Evolutionary conservation across 2,113 vertebrate species (phyloP).

Genomic region (Cottus gobio): DNA sequence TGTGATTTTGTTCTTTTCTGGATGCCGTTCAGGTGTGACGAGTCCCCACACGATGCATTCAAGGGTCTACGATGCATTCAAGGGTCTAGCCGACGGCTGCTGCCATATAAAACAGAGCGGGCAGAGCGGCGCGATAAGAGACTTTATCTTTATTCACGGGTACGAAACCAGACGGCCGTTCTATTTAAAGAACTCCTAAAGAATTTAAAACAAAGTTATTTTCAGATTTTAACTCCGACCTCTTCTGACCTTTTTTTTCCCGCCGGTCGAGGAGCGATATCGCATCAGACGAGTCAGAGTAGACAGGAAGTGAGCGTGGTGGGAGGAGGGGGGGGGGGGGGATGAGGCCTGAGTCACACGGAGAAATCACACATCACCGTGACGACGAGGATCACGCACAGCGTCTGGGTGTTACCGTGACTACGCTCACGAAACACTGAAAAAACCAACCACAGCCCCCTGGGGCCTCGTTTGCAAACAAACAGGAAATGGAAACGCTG

Average conservation of each 20-base stretch:
- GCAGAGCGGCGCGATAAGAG: slow-evolving; percentile 22
- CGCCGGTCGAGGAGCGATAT: slow-evolving; percentile 2
- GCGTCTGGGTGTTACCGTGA: too few species aligned
- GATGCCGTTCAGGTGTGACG: slow-evolving; percentile 1
- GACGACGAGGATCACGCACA: too few species aligned
- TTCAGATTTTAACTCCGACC: too few species aligned
- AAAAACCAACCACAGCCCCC: too few species aligned
- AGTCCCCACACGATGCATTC: slow-evolving; percentile 23
- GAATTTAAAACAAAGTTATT: too few species aligned
- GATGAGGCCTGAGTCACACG: too few species aligned
- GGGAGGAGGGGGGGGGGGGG: too few species aligned
- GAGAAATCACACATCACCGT: too few species aligned
- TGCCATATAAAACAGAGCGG: slow-evolving; percentile 37
- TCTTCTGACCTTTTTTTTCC: slow-evolving; percentile 4
- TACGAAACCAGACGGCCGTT: neutral
- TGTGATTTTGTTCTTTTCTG: neutral
- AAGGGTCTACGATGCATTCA: slow-evolving; percentile 4
- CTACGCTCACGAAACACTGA: too few species aligned
- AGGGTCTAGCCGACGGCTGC: slow-evolving; percentile 13
- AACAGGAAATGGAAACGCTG: too few species aligned
- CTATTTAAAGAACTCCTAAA: neutral
- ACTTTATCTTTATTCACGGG: slow-evolving; percentile 16
- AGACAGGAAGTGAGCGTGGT: slow-evolving; percentile 30
- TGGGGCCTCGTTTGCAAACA: too few species aligned
- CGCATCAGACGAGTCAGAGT: slow-evolving; percentile 21